phyloP scores from a whole-genome alignment of 1,140 invertebrate genomes.

The Drosophila sechellia region DNA sequence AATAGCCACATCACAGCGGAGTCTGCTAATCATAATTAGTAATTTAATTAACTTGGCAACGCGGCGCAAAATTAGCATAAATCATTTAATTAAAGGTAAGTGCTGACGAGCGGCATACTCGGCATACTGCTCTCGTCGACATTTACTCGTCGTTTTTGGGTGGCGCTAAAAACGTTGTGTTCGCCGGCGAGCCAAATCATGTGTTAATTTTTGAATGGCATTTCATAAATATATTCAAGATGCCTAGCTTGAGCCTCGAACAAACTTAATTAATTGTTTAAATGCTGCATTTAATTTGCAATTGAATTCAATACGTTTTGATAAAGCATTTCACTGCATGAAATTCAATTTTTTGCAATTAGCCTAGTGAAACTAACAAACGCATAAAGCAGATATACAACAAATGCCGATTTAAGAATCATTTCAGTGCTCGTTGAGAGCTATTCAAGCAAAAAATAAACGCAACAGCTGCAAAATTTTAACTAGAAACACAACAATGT shows the following conservation, averaged over 20 bases:
- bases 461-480: slow-evolving; percentile 45
- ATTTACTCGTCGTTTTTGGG: slow-evolving; percentile 20
- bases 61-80: slow-evolving; percentile 78
- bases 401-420: slow-evolving; percentile 9
- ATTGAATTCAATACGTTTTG: slow-evolving; percentile 7
- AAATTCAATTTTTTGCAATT: slow-evolving; percentile 32
- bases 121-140: slow-evolving; percentile 1
- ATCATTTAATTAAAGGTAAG: slow-evolving; percentile 82
- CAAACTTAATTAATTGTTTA: slow-evolving; percentile 13
- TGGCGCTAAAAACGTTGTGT: slow-evolving; percentile 15
- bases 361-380: slow-evolving; percentile 14
- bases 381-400: slow-evolving; percentile 8
- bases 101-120: slow-evolving; percentile 30
- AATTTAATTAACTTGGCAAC: slow-evolving; percentile 73
- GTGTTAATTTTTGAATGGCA: slow-evolving; percentile 78
- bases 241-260: not conserved
- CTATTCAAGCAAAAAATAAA: slow-evolving; percentile 31
- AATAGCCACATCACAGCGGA: slow-evolving; percentile 32
- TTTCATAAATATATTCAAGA: slow-evolving; percentile 73
- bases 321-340: not conserved
- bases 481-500: slow-evolving; percentile 42
- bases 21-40: slow-evolving; percentile 52
- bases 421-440: slow-evolving; percentile 5
- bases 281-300: slow-evolving; percentile 39
- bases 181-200: slow-evolving; percentile 45